Percentiles rank a stretch among this genome's conserved stretches.
Conservation (phyloP, 64 coral and sea anemone species). For the Montipora sp. region DNA sequence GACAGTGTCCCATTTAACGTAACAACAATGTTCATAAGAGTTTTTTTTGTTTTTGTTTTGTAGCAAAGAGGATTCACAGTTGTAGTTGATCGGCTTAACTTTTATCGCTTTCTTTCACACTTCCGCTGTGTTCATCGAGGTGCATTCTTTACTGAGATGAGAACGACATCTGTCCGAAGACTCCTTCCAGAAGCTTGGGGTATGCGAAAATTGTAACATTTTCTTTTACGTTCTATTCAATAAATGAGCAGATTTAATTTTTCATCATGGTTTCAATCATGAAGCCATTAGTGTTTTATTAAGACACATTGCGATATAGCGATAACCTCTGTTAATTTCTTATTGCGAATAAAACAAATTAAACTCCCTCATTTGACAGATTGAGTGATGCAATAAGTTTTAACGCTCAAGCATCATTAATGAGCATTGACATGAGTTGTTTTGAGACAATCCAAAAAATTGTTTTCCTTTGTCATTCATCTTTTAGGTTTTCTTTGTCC, state of each 20-base stretch:
- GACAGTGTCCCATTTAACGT: too few species aligned
- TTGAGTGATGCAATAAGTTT: too few species aligned
- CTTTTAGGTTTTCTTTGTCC: constrained; percentile 92
- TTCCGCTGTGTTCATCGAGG: constrained; percentile 98
- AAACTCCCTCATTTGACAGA: too few species aligned
- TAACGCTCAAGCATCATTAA: too few species aligned
- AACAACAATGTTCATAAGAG: background rate
- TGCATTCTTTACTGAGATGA: constrained; percentile 96
- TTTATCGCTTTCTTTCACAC: constrained; percentile 91
- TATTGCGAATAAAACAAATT: too few species aligned
- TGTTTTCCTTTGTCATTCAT: background rate
- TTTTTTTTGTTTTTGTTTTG: background rate
- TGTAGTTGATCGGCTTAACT: constrained; percentile 91
- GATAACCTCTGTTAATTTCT: too few species aligned
- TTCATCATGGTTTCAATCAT: too few species aligned
- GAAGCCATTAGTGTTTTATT: too few species aligned
- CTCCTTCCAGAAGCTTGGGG: constrained; percentile 97
- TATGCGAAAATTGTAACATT: background rate
- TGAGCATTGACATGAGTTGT: background rate
- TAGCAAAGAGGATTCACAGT: constrained; percentile 83
- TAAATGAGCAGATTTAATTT: too few species aligned
- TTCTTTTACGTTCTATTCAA: background rate
- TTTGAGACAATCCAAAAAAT: background rate
- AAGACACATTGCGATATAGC: too few species aligned
- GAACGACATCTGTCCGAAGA: constrained; percentile 95